A percentile compares a stretch with the other conserved stretches of the same genome.
These are phyloP conservation scores for Nomada hirtipes DNA, from an alignment of 2,888 invertebrate species.

Conservation along the genomic window DNA sequence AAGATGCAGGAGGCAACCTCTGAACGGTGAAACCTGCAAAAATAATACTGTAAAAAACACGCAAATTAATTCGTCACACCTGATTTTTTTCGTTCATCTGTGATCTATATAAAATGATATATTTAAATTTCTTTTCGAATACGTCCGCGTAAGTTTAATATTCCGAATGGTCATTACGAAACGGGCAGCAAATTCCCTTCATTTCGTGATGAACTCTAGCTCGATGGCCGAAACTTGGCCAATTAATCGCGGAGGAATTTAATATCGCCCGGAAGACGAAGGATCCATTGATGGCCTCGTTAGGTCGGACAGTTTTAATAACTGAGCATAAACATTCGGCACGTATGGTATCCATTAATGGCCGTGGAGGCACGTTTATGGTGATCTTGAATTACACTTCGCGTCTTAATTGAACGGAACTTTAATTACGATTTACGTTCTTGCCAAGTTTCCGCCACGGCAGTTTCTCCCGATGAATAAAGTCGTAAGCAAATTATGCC, in stretches of 20 bases:
- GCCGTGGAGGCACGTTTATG: conserved; percentile 41
- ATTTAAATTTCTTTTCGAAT: neutral
- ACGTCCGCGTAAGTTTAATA: neutral
- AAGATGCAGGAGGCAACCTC: conserved; percentile 27
- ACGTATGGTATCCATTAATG: conserved; percentile 44
- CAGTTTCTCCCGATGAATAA: conserved; percentile 46
- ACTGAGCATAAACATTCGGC: conserved; percentile 50
- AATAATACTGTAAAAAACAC: neutral
- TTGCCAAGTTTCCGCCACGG: conserved; percentile 38
- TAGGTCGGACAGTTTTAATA: conserved; percentile 48
- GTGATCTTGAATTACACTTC: conserved; percentile 59
- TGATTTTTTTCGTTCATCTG: no score
- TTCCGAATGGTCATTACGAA: neutral
- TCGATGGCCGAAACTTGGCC: conserved; percentile 13
- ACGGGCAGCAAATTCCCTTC: conserved; percentile 16
- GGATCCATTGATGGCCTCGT: conserved; percentile 34
- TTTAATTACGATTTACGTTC: conserved; percentile 61
- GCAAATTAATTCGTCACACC: no score
- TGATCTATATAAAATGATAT: no score
- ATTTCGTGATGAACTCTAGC: neutral
- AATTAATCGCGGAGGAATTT: conserved; percentile 49
- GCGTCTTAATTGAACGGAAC: conserved; percentile 59
- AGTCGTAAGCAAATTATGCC: conserved; percentile 58
- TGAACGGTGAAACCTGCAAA: neutral
- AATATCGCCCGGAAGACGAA: conserved; percentile 31